Base-by-base conservation (phyloP, 2,888 invertebrate species). In the Drosophila vallismaia region DNA sequence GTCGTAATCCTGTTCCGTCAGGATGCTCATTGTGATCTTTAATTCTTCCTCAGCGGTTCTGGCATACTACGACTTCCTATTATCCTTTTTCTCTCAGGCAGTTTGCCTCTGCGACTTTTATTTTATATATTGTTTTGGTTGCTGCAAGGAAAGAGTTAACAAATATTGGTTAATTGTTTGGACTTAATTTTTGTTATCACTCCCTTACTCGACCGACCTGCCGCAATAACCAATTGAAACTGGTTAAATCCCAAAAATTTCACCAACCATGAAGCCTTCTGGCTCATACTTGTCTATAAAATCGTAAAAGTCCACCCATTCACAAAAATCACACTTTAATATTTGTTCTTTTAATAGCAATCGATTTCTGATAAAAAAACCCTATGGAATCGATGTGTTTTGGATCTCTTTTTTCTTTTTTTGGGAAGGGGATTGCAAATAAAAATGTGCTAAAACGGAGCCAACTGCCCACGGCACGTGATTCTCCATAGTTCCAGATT, bases 211-310 rank as follows among this genome's bases (percentile, higher is more conserved):
- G 82, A 90, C 89, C 89, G 88, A 90, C 89, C 90, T 90, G 88
- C 78, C 83, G 59, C 87, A 90, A 89, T 86, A 89, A 89, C 89
- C 81, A 74, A 88, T 62, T 67, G 54, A 85, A 90, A 90, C 90
- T 90, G 82, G 89, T 89, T 89, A 70, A 69, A 58, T 44, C 24
- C 72, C 51, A 52, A 57, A 12, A 26, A 67, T 55, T 42, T 63
- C 54, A 74, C 63, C 62, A 42, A 57, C 54, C 71, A 72, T 59
- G 76, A 73, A 78, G 71, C 33, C 80, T 86, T 55, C 44, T 68
- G 31, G 44, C 6, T 28, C 28, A 28, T 28, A 28, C 28, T 5
- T 19, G 14, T 24, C 46, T 29, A n/a, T 28, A 4, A 10, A 24
- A 44, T 4, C 42, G 24, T 24, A 7, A 38, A 12, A 40, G 38